Evolutionary conservation across 2,888 invertebrate species (phyloP), one percentile per base, ranked within the genome.

Genomic region (Caenorhabditis sulstoni): DNA sequence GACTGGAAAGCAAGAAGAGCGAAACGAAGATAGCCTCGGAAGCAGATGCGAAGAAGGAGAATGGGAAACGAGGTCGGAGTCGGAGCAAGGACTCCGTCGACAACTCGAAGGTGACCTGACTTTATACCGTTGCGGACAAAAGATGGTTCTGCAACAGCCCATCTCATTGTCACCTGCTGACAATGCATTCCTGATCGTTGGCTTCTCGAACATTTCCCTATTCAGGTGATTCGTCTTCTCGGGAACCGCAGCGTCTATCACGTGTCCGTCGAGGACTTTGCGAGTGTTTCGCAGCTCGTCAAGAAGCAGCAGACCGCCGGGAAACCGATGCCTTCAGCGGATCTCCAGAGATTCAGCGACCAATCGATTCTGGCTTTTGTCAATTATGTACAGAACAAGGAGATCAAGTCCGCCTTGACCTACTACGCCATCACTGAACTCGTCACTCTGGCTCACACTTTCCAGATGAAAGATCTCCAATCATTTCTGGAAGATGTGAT

Each of bases 211-310:
- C 3, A 41, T 2, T 8, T 41, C 7, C 11, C 12, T 11, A 41
- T 4, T 66, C 44, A 73, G 61, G 66, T 78, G 18, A 59, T 78
- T 39, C 71, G 78, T 29, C 58, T 78, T 0, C 61, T 79, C 44
- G 79, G 79, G 4, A 75, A 65, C 29, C 68, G 79, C 29, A 79
- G 70, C 44, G 79, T 79, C 16, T 70, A 79, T 61, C 79, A 79
- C 55, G 74, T 79, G 1, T 35, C 64, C 14, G 65, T 70, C 9
- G 79, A 79, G 16, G 74, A 79, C 22, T 74, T 79, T 35, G 68
- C 53, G 4, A 58, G 64, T 22, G 74, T 68, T 16, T 79, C 79
- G 3, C 53, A 65, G 18, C 52, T 79, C 8, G 44, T 68, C 9
- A 74, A 65, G 55, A 64, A 79, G 47, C 79, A 79, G 52, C 79